A percentile compares a stretch with the other conserved stretches of the same genome.
Conservation (phyloP, 1,140 invertebrate genomes). For the Polypedilum pembai region DNA sequence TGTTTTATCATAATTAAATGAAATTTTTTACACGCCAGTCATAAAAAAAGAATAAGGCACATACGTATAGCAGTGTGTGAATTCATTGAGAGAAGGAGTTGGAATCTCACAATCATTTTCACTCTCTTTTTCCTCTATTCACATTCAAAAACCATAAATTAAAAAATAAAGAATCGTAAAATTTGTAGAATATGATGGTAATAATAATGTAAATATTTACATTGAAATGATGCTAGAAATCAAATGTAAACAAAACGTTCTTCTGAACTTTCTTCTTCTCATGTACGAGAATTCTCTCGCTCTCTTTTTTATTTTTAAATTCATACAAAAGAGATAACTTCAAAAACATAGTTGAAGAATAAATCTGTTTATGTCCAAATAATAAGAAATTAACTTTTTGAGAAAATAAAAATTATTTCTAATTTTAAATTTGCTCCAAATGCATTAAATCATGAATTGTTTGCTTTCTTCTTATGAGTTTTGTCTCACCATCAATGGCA, state of each 20-base stretch:
- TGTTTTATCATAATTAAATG: conserved; percentile 1
- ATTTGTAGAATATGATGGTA: conserved; percentile 26
- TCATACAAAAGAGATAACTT: neutral
- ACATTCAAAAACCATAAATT: conserved; percentile 26
- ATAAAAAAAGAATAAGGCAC: neutral
- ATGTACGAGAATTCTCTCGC: neutral
- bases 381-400: neutral
- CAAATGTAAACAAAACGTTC: conserved; percentile 21
- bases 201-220: conserved; percentile 26
- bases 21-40: neutral
- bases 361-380: neutral
- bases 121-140: neutral
- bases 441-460: neutral
- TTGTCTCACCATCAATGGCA: neutral
- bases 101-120: conserved; percentile 22
- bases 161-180: conserved; percentile 27
- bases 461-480: neutral
- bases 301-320: conserved; percentile 22
- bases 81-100: neutral
- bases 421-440: neutral
- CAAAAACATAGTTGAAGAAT: neutral
- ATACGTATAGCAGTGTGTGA: neutral
- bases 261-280: neutral
- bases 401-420: neutral
- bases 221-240: conserved; percentile 22